These are phyloP conservation scores for Prosopocoilus inquinatus DNA, from an alignment of 2,888 invertebrate species.

Conservation along the genomic window DNA sequence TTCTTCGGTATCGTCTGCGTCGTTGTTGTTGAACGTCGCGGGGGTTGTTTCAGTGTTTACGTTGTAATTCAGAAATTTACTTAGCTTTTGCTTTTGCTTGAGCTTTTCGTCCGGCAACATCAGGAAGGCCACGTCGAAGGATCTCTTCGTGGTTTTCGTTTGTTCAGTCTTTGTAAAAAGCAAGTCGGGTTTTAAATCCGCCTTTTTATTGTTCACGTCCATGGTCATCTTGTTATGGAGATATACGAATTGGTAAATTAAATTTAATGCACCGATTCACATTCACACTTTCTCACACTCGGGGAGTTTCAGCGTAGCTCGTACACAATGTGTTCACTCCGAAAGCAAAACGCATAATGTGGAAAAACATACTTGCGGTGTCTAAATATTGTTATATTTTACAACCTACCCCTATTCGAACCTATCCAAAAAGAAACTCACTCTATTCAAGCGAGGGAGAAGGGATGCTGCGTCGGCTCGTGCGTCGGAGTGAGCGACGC, in stretches of 20 bases:
- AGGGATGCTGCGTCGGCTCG: slow-evolving; percentile 11
- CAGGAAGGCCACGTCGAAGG: slow-evolving; percentile 87
- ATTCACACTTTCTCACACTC: slow-evolving; percentile 6
- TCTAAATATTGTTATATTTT: slow-evolving; percentile 51
- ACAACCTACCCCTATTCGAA: slow-evolving; percentile 40
- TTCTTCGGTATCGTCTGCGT: slow-evolving; percentile 39
- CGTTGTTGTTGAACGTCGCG: slow-evolving; percentile 12
- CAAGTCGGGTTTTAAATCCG: slow-evolving; percentile 53
- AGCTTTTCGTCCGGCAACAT: slow-evolving; percentile 85
- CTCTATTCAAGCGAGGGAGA: slow-evolving; percentile 31
- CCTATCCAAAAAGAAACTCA: slow-evolving; percentile 26
- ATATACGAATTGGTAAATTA: slow-evolving; percentile 7
- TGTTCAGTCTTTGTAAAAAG: slow-evolving; percentile 36
- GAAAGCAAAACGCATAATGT: slow-evolving; percentile 47
- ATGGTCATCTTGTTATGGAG: slow-evolving; percentile 62
- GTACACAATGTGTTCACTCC: slow-evolving; percentile 37
- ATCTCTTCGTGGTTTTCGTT: slow-evolving; percentile 64
- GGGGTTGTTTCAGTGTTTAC: slow-evolving; percentile 21
- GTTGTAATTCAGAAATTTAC: slow-evolving; percentile 51
- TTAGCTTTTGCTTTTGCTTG: slow-evolving; percentile 61
- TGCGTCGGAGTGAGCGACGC: slow-evolving; percentile 27
- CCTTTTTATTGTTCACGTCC: slow-evolving; percentile 56
- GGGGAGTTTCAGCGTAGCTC: slow-evolving; percentile 12
- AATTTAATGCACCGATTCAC: too few relatives aligned
- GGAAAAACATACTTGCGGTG: slow-evolving; percentile 48